Evolutionary conservation across 2,888 invertebrate species (phyloP).

Genomic region (Nemapogon koenigi): DNA sequence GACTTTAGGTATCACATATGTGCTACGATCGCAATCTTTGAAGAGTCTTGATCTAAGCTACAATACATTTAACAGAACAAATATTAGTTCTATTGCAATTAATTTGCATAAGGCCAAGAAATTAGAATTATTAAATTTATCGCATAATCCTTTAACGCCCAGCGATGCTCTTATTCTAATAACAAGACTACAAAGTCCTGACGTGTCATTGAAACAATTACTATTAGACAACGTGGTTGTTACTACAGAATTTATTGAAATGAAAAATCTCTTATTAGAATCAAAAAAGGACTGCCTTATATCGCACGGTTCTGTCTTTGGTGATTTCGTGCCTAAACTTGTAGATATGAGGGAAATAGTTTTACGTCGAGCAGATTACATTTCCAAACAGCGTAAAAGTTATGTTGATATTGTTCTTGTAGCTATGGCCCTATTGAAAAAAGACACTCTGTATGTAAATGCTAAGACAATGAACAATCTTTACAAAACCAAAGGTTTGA

Average conservation of each 20-base stretch:
- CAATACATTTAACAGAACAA: constrained; percentile 29
- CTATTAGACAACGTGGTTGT: constrained; percentile 34
- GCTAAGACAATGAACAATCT: constrained; percentile 24
- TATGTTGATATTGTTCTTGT: constrained; percentile 30
- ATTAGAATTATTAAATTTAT: constrained; percentile 30
- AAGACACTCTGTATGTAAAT: too few relatives aligned
- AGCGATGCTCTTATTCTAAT: constrained; percentile 29
- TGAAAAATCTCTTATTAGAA: constrained; percentile 21
- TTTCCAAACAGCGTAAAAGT: constrained; percentile 27
- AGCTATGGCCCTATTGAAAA: constrained; percentile 25
- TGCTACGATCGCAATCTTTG: constrained; percentile 25
- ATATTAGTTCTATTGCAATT: constrained; percentile 21
- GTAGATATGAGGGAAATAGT: constrained; percentile 31
- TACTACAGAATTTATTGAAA: constrained; percentile 23
- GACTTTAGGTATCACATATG: constrained; percentile 24
- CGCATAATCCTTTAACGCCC: constrained; percentile 33
- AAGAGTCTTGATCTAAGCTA: constrained; percentile 30
- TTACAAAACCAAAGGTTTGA: constrained; percentile 26
- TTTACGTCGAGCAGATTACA: constrained; percentile 30
- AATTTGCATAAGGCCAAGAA: constrained; percentile 26
- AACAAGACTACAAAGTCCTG: constrained; percentile 21
- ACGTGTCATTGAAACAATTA: constrained; percentile 27
- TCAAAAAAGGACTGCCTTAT: constrained; percentile 24
- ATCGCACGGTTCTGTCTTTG: constrained; percentile 27
- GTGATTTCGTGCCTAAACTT: constrained; percentile 18